These are phyloP conservation scores for Sebastes matsubarae DNA, from an alignment of 2,797 vertebrate species.

Conservation along the genomic window DNA sequence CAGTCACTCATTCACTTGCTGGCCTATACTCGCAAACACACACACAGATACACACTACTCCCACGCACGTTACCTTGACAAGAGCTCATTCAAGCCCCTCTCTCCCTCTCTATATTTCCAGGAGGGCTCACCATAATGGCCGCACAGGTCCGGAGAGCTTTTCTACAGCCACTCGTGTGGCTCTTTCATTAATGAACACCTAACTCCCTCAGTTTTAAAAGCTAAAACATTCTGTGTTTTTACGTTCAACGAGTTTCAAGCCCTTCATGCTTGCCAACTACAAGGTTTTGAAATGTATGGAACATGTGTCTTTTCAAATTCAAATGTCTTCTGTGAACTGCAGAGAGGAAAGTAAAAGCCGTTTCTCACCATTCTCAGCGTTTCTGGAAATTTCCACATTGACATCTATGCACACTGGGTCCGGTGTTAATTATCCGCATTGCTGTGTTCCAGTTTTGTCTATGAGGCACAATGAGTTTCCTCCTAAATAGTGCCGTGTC, in stretches of 20 bases:
- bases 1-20: conserved; percentile 29
- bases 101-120: conserved; percentile 46
- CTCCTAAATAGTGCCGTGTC: no score
- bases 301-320: neutral
- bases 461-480: no score
- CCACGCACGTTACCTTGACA: conserved; percentile 10
- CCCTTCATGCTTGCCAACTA: neutral
- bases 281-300: neutral
- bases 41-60: neutral
- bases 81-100: conserved; percentile 48
- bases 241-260: neutral
- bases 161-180: conserved; percentile 40
- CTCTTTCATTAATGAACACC: conserved; percentile 44
- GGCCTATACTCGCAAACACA: neutral
- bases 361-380: no score
- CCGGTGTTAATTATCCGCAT: no score
- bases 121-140: conserved; percentile 52
- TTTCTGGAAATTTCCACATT: no score
- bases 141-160: conserved; percentile 42
- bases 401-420: no score
- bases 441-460: no score
- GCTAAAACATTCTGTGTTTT: conserved; percentile 38
- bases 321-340: no score
- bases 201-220: conserved; percentile 40
- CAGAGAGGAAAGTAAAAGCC: neutral